Conservation (phyloP, 2,113 vertebrate species). For the Elgaria multicarinata region DNA sequence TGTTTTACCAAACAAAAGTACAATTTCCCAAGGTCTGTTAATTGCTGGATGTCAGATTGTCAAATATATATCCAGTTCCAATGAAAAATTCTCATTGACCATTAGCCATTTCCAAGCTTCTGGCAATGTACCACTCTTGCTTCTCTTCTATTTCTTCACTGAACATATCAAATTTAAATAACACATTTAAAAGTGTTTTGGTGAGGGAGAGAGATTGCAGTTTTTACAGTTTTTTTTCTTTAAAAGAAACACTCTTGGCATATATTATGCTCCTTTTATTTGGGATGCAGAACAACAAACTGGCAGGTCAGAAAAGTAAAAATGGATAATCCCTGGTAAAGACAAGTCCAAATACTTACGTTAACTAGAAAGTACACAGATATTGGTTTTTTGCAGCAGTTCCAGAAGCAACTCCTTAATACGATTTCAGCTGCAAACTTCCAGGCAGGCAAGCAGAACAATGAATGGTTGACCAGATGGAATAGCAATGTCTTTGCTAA, state of each 20-base stretch:
- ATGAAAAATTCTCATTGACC: conserved; percentile 24
- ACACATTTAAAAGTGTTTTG: not conserved
- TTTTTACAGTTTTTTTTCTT: not conserved
- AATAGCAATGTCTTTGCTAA: conserved; percentile 90
- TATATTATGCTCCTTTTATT: not conserved
- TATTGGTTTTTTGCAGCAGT: conserved; percentile 79
- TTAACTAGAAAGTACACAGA: conserved; percentile 81
- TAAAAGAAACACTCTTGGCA: not conserved
- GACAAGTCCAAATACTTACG: conserved; percentile 78
- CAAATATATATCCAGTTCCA: not conserved
- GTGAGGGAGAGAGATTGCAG: conserved; percentile 19
- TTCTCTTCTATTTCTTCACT: conserved; percentile 33
- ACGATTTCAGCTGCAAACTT: conserved; percentile 82
- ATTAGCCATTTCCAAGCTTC: conserved; percentile 23
- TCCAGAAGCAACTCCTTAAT: conserved; percentile 83
- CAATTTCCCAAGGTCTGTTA: not conserved
- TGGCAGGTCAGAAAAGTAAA: conserved; percentile 57
- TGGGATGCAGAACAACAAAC: conserved; percentile 5
- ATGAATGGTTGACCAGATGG: conserved; percentile 97
- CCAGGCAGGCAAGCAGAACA: conserved; percentile 86
- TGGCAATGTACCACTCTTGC: conserved; percentile 1
- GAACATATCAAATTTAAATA: not conserved
- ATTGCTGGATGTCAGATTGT: conserved; percentile 22
- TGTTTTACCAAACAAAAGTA: not conserved
- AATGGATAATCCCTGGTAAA: conserved; percentile 46